Evolutionary conservation across 1,140 invertebrate species (phyloP).

Genomic region (Diachasmimorpha longicaudata): DNA sequence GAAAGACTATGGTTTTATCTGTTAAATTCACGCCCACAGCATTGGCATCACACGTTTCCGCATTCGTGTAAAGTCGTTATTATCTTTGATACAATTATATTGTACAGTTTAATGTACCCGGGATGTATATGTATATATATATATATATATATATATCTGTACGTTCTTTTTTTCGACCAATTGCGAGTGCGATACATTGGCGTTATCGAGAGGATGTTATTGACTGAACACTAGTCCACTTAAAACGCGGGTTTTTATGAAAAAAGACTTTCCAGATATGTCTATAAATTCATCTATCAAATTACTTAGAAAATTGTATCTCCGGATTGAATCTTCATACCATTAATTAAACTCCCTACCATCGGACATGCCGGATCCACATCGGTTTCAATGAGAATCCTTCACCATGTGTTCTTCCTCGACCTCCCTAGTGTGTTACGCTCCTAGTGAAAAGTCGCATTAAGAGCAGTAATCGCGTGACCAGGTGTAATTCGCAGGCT

Average conservation of each 20-base stretch:
- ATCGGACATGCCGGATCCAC: background rate
- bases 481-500: constrained; percentile 20
- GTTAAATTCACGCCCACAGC: constrained; percentile 18
- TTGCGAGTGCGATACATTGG: background rate
- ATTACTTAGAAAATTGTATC: background rate
- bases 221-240: background rate
- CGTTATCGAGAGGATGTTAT: background rate
- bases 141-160: background rate
- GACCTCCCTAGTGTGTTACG: background rate
- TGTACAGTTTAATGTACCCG: background rate
- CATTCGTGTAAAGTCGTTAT: constrained; percentile 7
- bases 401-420: background rate
- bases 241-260: background rate
- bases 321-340: background rate
- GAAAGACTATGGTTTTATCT: constrained; percentile 6
- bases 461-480: constrained; percentile 20
- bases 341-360: background rate
- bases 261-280: background rate
- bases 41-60: background rate
- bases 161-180: background rate
- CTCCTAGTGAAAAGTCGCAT: constrained; percentile 16
- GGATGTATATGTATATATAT: background rate
- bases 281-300: background rate
- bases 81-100: background rate
- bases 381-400: background rate